Conservation (phyloP, 2,797 vertebrate species). For the Syngnathus acus region DNA sequence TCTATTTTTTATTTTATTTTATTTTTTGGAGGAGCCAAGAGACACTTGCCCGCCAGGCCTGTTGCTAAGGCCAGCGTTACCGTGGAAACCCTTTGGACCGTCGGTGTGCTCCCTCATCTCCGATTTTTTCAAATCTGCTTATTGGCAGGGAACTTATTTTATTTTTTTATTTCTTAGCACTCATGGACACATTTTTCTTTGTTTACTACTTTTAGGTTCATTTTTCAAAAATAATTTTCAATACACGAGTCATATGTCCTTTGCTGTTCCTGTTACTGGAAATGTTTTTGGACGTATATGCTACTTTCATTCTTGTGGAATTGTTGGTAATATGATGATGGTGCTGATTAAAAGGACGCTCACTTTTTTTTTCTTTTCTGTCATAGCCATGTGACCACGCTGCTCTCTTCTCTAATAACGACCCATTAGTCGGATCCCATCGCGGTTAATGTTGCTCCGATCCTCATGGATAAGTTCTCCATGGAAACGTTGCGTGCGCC, state of each 20-base stretch:
- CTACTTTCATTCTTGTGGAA: constrained; percentile 68
- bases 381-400: neutral
- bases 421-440: neutral
- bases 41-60: constrained; percentile 53
- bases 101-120: constrained; percentile 57
- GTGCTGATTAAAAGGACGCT: constrained; percentile 58
- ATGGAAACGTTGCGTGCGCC: constrained; percentile 58
- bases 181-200: neutral
- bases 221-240: constrained; percentile 25
- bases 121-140: constrained; percentile 58
- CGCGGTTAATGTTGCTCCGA: neutral
- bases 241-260: constrained; percentile 49
- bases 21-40: constrained; percentile 65
- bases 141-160: constrained; percentile 61
- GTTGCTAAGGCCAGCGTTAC: constrained; percentile 57
- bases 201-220: constrained; percentile 16
- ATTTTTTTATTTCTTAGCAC: constrained; percentile 45
- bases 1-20: constrained; percentile 71
- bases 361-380: constrained; percentile 39
- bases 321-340: constrained; percentile 61
- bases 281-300: constrained; percentile 55
- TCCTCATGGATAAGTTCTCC: constrained; percentile 59
- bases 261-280: constrained; percentile 57
- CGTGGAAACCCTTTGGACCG: constrained; percentile 70
- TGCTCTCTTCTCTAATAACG: neutral